A percentile compares a stretch with the other conserved stretches of the same genome.
phyloP scores from a whole-genome alignment of 2,797 vertebrate genomes.

The Dallia pectoralis region DNA sequence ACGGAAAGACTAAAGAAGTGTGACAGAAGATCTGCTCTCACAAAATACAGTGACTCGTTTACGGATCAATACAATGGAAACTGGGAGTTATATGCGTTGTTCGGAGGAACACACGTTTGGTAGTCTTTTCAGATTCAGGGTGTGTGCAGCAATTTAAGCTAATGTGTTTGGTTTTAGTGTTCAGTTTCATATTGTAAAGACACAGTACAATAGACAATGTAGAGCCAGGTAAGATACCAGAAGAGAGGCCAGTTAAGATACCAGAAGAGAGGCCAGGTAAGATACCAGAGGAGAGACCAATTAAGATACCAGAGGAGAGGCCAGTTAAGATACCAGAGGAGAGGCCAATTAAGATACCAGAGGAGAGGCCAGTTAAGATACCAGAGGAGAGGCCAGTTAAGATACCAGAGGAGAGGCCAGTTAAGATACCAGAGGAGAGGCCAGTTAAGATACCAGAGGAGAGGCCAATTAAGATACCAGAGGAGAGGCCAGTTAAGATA shows the following conservation, averaged over 20 bases:
- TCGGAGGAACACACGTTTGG: not conserved
- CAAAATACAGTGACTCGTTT: not conserved
- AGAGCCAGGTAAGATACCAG: not conserved
- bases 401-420: not conserved
- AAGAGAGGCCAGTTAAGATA: not conserved
- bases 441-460: not conserved
- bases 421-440: not conserved
- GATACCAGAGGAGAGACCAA: not conserved
- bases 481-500: no score
- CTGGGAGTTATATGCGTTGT: not conserved
- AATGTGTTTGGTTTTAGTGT: no score
- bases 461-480: no score
- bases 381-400: not conserved
- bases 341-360: no score
- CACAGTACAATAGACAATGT: not conserved
- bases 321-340: no score
- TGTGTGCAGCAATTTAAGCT: not conserved
- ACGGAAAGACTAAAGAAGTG: not conserved
- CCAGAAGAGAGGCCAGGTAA: not conserved
- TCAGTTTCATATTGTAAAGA: not conserved
- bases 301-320: no score
- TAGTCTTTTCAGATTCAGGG: not conserved
- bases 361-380: no score
- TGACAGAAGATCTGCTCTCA: not conserved
- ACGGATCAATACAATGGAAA: not conserved